Conservation (phyloP, 2,113 vertebrate species). For the Psilopsiagon aymara region DNA sequence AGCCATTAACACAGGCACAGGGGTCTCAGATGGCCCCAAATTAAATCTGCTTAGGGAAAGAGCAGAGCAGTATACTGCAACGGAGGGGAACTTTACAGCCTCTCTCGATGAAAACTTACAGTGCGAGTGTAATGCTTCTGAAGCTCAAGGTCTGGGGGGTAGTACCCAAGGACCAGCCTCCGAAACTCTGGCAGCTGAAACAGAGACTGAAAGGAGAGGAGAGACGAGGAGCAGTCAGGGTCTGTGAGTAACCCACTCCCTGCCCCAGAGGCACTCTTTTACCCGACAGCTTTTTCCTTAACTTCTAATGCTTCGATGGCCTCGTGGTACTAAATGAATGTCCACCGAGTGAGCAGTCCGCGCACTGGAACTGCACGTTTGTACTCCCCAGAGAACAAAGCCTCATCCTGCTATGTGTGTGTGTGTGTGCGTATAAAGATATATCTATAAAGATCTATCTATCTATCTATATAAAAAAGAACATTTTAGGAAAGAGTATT, state of each 20-base stretch:
- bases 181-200: constrained; percentile 95
- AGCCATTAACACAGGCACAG: neutral
- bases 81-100: neutral
- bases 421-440: no score
- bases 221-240: neutral
- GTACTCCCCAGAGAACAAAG: neutral
- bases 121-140: constrained; percentile 85
- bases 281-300: neutral
- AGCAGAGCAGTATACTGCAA: neutral
- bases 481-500: neutral
- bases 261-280: neutral
- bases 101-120: constrained; percentile 75
- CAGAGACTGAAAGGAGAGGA: constrained; percentile 83
- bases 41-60: neutral
- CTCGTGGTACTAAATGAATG: accelerated
- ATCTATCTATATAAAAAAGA: accelerated
- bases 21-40: neutral
- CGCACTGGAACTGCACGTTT: accelerated
- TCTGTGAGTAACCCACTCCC: neutral
- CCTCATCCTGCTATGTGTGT: neutral
- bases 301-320: accelerated
- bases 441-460: no score
- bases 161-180: constrained; percentile 91
- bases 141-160: constrained; percentile 82
- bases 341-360: neutral